Conservation (phyloP, 2,113 vertebrate species). For the Ploceus nigricollis region DNA sequence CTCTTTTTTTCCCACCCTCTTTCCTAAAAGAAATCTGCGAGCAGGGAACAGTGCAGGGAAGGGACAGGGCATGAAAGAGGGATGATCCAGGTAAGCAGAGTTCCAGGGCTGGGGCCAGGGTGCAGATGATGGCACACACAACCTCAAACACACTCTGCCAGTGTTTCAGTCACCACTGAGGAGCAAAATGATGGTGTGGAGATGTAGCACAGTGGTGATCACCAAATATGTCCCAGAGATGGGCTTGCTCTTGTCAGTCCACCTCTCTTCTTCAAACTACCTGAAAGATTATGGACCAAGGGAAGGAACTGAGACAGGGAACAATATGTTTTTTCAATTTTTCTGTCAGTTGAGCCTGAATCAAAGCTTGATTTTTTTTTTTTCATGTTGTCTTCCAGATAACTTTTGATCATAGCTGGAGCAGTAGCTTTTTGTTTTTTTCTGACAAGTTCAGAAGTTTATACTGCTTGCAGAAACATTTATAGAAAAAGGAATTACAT, state of each 20-base stretch:
- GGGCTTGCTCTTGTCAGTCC: neutral
- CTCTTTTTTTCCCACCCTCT: accelerated
- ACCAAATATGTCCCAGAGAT: neutral
- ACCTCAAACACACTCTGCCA: neutral
- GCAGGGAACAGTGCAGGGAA: neutral
- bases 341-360: neutral
- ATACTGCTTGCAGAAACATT: neutral
- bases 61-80: neutral
- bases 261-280: neutral
- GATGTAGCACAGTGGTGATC: neutral
- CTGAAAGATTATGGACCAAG: neutral
- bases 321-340: neutral
- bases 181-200: neutral
- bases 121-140: neutral
- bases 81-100: neutral
- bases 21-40: neutral
- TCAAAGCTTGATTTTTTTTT: neutral
- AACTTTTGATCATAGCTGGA: neutral
- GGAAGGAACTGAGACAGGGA: neutral
- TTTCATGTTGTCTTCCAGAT: neutral
- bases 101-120: neutral
- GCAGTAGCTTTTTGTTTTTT: neutral
- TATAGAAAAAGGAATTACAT: neutral
- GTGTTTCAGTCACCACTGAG: neutral
- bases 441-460: neutral